phyloP scores from a whole-genome alignment of 2,797 vertebrate species.

The Melanotaenia nigrans region DNA sequence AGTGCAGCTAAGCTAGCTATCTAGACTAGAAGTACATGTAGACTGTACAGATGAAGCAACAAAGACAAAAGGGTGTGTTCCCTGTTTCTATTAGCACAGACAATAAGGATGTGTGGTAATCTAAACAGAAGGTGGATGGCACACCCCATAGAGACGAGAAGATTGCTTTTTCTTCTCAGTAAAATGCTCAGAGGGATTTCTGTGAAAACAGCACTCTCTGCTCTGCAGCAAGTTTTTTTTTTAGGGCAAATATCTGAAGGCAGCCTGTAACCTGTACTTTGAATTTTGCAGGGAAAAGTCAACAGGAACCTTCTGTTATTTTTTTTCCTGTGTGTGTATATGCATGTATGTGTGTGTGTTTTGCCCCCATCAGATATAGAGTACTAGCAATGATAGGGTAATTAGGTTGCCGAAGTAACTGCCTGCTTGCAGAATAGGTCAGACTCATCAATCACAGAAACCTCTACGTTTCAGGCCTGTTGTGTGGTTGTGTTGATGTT shows the following conservation, averaged over 20 bases:
- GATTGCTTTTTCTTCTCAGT: slow-evolving; percentile 9
- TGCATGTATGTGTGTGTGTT: slow-evolving; percentile 16
- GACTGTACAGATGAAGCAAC: slow-evolving; percentile 18
- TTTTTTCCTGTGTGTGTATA: slow-evolving; percentile 21
- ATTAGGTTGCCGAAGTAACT: slow-evolving; percentile 67
- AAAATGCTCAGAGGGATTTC: slow-evolving; percentile 15
- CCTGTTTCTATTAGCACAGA: slow-evolving; percentile 19
- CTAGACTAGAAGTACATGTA: not conserved
- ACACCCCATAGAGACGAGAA: slow-evolving; percentile 10
- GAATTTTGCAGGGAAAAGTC: slow-evolving; percentile 28
- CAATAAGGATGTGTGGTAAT: slow-evolving; percentile 21
- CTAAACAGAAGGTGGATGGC: slow-evolving; percentile 23
- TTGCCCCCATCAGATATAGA: slow-evolving; percentile 22
- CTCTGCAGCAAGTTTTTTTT: slow-evolving; percentile 7
- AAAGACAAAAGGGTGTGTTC: slow-evolving; percentile 27
- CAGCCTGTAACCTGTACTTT: slow-evolving; percentile 25
- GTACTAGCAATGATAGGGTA: slow-evolving; percentile 62
- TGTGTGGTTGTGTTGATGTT: slow-evolving; percentile 29
- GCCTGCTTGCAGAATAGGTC: slow-evolving; percentile 64
- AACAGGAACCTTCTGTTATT: slow-evolving; percentile 16
- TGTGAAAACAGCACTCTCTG: slow-evolving; percentile 17
- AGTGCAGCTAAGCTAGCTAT: slow-evolving; percentile 5
- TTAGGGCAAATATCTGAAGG: slow-evolving; percentile 32
- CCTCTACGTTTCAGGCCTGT: slow-evolving; percentile 42
- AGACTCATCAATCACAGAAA: slow-evolving; percentile 63